phyloP scores from a whole-genome alignment of 2,888 invertebrate species.

The Cetonia aurata region DNA sequence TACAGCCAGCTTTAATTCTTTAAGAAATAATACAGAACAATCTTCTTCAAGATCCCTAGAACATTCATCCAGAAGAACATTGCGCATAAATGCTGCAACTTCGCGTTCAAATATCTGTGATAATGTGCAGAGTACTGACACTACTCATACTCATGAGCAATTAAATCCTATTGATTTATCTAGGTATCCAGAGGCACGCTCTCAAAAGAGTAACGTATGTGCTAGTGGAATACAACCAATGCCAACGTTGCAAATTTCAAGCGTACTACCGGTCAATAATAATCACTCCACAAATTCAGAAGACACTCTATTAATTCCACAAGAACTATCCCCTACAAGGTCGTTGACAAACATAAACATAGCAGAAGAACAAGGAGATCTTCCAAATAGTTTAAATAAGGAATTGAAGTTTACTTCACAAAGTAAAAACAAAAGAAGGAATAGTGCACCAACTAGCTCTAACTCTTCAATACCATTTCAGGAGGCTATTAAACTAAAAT shows the following conservation, averaged over 20 bases:
- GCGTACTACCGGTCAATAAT: not conserved
- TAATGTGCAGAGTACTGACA: not conserved
- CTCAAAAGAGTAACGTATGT: not conserved
- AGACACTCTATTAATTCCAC: not conserved
- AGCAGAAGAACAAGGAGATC: constrained; percentile 25
- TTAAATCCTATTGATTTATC: constrained; percentile 8
- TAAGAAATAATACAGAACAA: constrained; percentile 3
- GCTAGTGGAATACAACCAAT: constrained; percentile 8
- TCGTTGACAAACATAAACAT: constrained; percentile 15
- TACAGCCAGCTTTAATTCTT: constrained; percentile 6
- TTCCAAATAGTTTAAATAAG: not conserved
- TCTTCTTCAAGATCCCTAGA: not conserved
- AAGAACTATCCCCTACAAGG: too few species aligned
- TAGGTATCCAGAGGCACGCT: not conserved
- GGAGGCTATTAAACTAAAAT: too few species aligned
- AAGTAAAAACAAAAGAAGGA: constrained; percentile 23
- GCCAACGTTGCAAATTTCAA: not conserved
- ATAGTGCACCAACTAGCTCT: constrained; percentile 40
- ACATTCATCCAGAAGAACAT: not conserved
- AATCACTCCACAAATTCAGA: not conserved
- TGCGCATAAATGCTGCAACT: not conserved
- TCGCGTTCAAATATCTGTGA: not conserved
- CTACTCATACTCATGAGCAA: not conserved
- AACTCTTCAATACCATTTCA: constrained; percentile 5
- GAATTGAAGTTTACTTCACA: constrained; percentile 2